Conservation (phyloP, 1,140 invertebrate species). For the Saccostrea echinata region DNA sequence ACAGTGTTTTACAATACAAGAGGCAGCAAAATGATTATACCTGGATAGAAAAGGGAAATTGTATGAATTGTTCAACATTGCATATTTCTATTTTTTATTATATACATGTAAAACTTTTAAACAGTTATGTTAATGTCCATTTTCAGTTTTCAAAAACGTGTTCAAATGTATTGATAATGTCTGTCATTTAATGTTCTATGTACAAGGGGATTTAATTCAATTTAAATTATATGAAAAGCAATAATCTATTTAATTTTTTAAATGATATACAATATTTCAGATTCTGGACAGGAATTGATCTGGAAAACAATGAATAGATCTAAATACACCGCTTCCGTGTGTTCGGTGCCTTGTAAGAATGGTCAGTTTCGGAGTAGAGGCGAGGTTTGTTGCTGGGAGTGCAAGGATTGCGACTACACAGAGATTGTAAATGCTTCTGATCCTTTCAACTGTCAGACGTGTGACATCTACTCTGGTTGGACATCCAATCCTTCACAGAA, state of each 20-base stretch:
- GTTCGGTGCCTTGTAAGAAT: not conserved
- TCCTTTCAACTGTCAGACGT: constrained; percentile 59
- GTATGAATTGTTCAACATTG: not conserved
- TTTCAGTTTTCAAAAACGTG: too few relatives aligned
- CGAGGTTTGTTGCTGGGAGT: constrained; percentile 63
- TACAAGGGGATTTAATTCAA: too few relatives aligned
- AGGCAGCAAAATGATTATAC: not conserved
- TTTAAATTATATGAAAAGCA: too few relatives aligned
- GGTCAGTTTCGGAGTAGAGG: not conserved
- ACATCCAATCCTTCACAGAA: constrained; percentile 80
- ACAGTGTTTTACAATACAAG: constrained; percentile 83
- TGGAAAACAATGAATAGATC: not conserved
- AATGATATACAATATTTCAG: not conserved
- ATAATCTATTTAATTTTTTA: too few relatives aligned
- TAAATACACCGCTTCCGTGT: not conserved
- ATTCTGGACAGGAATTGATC: not conserved
- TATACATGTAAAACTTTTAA: too few relatives aligned
- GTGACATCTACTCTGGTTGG: constrained; percentile 47
- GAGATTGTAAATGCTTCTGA: constrained; percentile 55
- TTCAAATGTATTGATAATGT: too few relatives aligned
- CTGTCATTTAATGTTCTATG: too few relatives aligned
- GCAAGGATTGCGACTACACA: constrained; percentile 60
- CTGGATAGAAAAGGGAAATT: not conserved
- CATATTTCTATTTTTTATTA: too few relatives aligned
- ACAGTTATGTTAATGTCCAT: too few relatives aligned